These are phyloP conservation scores for Elymnias hypermnestra DNA, from an alignment of 1,140 invertebrate species.

Conservation along the genomic window DNA sequence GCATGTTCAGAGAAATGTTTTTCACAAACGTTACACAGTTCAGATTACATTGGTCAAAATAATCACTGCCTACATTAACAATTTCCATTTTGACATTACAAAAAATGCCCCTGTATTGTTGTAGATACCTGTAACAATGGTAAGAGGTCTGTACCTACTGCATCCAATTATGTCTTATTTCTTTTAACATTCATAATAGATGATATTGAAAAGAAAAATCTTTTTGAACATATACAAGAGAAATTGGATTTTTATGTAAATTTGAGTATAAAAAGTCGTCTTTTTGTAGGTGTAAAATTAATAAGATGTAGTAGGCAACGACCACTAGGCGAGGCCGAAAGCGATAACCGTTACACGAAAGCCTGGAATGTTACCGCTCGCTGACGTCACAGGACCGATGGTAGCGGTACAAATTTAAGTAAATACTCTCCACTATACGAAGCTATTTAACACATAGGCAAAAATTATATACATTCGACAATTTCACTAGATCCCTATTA, in stretches of 20 bases:
- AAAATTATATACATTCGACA: slow-evolving; percentile 61
- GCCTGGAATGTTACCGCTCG: slow-evolving; percentile 55
- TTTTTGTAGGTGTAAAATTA: too few species aligned
- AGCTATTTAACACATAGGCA: slow-evolving; percentile 40
- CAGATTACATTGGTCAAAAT: slow-evolving; percentile 72
- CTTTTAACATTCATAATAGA: too few species aligned
- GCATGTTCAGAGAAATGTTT: slow-evolving; percentile 58
- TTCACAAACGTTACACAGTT: slow-evolving; percentile 69
- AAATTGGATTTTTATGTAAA: too few species aligned
- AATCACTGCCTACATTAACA: slow-evolving; percentile 51
- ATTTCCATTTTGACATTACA: slow-evolving; percentile 30
- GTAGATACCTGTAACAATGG: slow-evolving; percentile 26
- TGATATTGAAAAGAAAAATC: too few species aligned
- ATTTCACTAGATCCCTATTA: slow-evolving; percentile 53
- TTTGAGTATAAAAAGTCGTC: too few species aligned
- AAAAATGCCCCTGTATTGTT: slow-evolving; percentile 21
- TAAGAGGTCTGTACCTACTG: not conserved
- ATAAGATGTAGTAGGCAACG: not conserved
- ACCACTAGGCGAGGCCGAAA: slow-evolving; percentile 23
- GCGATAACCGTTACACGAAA: slow-evolving; percentile 40
- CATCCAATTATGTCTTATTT: not conserved
- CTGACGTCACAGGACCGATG: slow-evolving; percentile 13
- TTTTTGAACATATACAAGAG: too few species aligned
- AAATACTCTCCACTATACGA: slow-evolving; percentile 16
- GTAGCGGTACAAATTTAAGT: slow-evolving; percentile 10